These are phyloP conservation scores for Ostrea edulis DNA, from an alignment of 1,140 invertebrate genomes.

Conservation along the genomic window DNA sequence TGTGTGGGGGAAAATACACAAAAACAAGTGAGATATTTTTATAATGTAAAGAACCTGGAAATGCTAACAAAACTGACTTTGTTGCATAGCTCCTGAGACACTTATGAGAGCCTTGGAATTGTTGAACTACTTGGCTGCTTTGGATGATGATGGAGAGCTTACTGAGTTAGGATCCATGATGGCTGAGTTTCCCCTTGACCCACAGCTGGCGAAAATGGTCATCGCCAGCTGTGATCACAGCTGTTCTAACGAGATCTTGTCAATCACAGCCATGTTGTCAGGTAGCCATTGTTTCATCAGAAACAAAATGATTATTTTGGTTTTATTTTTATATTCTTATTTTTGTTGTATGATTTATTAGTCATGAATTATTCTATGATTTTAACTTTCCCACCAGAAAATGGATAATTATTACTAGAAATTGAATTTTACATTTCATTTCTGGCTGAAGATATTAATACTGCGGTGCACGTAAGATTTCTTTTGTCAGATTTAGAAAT, in stretches of 20 bases:
- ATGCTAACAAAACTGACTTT: not conserved
- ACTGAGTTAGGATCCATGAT: constrained; percentile 89
- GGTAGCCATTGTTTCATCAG: constrained; percentile 83
- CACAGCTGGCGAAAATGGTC: constrained; percentile 99
- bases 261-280: constrained; percentile 99
- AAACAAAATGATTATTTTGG: not conserved
- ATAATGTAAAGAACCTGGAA: not conserved
- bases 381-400: too few species aligned
- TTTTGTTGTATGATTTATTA: too few species aligned
- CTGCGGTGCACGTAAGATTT: constrained; percentile 25
- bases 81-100: constrained; percentile 93
- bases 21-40: not conserved
- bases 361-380: too few species aligned
- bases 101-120: constrained; percentile 99
- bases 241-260: constrained; percentile 99
- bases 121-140: constrained; percentile 96
- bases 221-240: constrained; percentile 97
- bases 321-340: not conserved
- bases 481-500: constrained; percentile 7
- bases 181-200: constrained; percentile 99
- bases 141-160: constrained; percentile 91
- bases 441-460: constrained; percentile 14
- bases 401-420: not conserved
- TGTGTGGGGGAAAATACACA: not conserved
- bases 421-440: not conserved